These are phyloP conservation scores for Propithecus perrieri DNA, from an alignment of 2,797 vertebrate genomes.

Conservation along the genomic window DNA sequence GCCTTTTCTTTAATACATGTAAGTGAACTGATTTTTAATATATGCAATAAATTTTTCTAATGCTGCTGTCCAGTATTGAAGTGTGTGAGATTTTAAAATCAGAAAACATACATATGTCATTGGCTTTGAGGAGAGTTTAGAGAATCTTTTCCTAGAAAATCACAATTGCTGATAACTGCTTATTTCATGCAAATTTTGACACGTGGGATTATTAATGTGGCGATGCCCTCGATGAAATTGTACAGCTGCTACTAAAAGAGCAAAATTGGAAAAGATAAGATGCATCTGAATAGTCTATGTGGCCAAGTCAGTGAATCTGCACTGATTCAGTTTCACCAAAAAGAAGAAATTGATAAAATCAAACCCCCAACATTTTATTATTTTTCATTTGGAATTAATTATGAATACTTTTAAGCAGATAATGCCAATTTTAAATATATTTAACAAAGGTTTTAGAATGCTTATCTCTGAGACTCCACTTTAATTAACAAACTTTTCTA, in stretches of 20 bases:
- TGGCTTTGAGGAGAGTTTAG: conserved; percentile 67
- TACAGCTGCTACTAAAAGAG: conserved; percentile 56
- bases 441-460: conserved; percentile 31
- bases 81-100: conserved; percentile 76
- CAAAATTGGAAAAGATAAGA: background rate
- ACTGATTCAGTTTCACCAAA: background rate
- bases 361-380: background rate
- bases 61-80: conserved; percentile 43
- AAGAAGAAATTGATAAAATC: background rate
- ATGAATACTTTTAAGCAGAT: background rate
- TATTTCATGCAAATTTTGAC: conserved; percentile 77
- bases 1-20: conserved; percentile 25
- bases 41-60: conserved; percentile 46
- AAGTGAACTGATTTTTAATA: conserved; percentile 69
- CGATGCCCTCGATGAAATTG: conserved; percentile 38
- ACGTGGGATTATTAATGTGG: conserved; percentile 53
- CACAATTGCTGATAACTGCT: conserved; percentile 79
- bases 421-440: background rate
- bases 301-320: background rate
- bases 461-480: conserved; percentile 6
- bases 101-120: conserved; percentile 72
- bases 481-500: conserved; percentile 50
- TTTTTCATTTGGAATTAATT: conserved; percentile 29
- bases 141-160: conserved; percentile 77
- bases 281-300: conserved; percentile 23